Evolutionary conservation across 2,888 invertebrate species (phyloP).

Genomic region (Gortyna flavago): DNA sequence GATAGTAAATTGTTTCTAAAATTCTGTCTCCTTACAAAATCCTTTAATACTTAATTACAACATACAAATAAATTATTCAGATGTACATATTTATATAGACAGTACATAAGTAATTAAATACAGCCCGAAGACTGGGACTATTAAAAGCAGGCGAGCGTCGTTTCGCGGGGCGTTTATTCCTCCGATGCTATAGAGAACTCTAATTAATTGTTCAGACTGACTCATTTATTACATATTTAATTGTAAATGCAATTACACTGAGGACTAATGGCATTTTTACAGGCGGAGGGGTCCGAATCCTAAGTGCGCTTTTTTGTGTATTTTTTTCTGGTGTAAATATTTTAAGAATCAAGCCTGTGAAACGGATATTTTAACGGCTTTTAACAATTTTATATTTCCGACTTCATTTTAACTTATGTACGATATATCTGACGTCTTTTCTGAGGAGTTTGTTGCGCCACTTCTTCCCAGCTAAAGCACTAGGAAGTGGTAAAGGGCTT

Average conservation of each 20-base stretch:
- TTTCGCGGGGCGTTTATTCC: conserved; percentile 78
- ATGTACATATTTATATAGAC: conserved; percentile 65
- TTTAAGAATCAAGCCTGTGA: not conserved
- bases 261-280: conserved; percentile 63
- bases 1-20: conserved; percentile 12
- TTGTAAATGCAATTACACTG: conserved; percentile 71
- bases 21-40: conserved; percentile 12
- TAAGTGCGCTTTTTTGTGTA: not conserved
- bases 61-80: conserved; percentile 56
- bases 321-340: not conserved
- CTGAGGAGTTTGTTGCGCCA: not conserved
- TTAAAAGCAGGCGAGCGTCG: conserved; percentile 84
- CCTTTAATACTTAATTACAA: conserved; percentile 43
- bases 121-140: conserved; percentile 79
- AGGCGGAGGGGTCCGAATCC: conserved; percentile 33
- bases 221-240: conserved; percentile 77
- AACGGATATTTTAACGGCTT: not conserved
- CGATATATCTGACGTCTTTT: not conserved
- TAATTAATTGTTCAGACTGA: conserved; percentile 75
- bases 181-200: conserved; percentile 73
- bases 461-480: not conserved
- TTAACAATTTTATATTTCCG: not conserved
- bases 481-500: not conserved
- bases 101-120: conserved; percentile 82
- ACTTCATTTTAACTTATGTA: not conserved